Evolutionary conservation across 2,113 vertebrate species (phyloP), one percentile per base, ranked within the genome.

Genomic region (Ochotona curzoniae): DNA sequence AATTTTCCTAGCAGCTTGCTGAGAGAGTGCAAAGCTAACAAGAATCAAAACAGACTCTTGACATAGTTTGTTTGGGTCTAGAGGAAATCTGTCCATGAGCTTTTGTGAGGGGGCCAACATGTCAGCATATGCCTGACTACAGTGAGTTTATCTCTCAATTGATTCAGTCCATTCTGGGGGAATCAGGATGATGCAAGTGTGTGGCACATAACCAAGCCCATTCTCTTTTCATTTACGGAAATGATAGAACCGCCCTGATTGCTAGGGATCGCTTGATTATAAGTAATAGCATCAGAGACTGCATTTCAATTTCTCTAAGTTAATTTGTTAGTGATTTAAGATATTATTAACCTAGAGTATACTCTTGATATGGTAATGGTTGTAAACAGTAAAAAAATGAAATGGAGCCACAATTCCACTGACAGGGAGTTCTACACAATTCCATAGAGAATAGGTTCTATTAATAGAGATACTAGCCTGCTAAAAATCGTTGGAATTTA

Each of bases 41-140:
- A 97, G 96, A 96, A 97, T 97, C 96, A 96, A 97, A 96, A 96
- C 96, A 97, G 95, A 97, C 96, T 97, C 96, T 97, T 97, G 96
- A 96, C 96, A 96, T 96, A 96, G 96, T 97, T 97, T 96, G 96
- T 96, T 97, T 97, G 96, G 96, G 96, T 97, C 96, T 96, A 94
- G 96, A 96, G 92, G 96, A 97, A 97, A 97, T 97, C 96, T 97
- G 96, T 95, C 93, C 96, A 96, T 95, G 96, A 96, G 95, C 96
- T 97, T 96, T 97, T 97, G 96, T 96, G 96, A 96, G 93, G 96
- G 95, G 97, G 96, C 96, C 95, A 97, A 96, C 96, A 95, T 97
- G 96, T 96, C 96, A 97, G 96, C 95, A 96, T 97, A 97, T 96
- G 95, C 96, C 97, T 97, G 96, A 96, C 93, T 96, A 94, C 95